Conservation (phyloP, 2,113 vertebrate genomes). For the Tragelaphus scriptus region DNA sequence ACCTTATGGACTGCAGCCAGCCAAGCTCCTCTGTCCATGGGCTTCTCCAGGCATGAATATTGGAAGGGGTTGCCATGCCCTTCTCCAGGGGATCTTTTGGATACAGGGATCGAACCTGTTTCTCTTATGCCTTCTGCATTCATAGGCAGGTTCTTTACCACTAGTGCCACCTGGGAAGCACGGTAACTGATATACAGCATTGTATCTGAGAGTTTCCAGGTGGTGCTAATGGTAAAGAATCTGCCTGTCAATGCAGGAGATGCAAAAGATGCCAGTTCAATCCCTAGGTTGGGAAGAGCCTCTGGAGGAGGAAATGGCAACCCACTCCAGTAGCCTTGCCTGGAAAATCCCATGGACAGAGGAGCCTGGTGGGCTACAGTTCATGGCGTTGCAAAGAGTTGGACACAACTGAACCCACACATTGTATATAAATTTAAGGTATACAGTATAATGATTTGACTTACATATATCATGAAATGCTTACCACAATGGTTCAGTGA, state of each 20-base stretch:
- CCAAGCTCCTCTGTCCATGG: neutral
- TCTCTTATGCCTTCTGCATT: neutral
- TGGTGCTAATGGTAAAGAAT: neutral
- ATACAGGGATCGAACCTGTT: neutral
- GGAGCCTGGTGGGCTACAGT: neutral
- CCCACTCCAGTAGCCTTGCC: neutral
- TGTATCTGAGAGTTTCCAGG: neutral
- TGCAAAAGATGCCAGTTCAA: neutral
- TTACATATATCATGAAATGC: neutral
- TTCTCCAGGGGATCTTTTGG: neutral
- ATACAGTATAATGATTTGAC: neutral
- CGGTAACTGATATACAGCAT: neutral
- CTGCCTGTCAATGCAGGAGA: neutral
- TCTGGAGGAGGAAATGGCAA: neutral
- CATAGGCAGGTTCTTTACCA: neutral
- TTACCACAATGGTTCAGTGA: neutral
- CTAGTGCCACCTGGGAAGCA: neutral
- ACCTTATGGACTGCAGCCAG: neutral
- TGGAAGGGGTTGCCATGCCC: neutral
- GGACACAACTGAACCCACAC: neutral
- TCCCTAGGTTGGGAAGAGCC: neutral
- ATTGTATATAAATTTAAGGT: neutral
- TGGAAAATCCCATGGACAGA: neutral
- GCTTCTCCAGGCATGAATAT: neutral
- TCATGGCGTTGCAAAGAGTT: neutral